Base-by-base conservation (phyloP, 2,797 vertebrate genomes). In the Coracias cyanogaster region DNA sequence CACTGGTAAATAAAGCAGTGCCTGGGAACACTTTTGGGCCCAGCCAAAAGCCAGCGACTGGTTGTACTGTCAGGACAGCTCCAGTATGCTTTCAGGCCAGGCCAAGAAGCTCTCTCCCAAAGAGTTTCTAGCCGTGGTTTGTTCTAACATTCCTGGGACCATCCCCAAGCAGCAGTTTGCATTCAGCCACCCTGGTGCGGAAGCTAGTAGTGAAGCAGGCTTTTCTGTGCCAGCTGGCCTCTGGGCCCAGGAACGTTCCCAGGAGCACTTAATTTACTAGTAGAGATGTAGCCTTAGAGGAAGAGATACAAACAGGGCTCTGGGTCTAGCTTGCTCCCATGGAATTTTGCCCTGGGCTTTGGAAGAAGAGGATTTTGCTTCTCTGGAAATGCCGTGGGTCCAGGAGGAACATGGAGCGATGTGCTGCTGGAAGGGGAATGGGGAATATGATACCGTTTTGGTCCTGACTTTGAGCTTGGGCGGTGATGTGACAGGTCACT, bases 211-310 rank as follows among this genome's bases (percentile, higher is more conserved):
- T 13, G 77, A 74, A 82, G 90, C 72, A 77, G 71, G 69, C 43
- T 96, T 51, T 88, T 51, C 95, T 57, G 16, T 93, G 94, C 88
- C 93, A 95, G 88, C 90, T 92, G 90, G 90, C 92, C 69, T 86
- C 92, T 1, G 0, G 93, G 86, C 73, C 93, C 80, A 92, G 86
- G 90, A 94, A 81, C 84, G 88, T 95, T 96, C 90, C 91, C 90
- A 92, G 90, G 89, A 41, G 3, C 83, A 69, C 81, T 86, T 89
- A 39, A 89, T 94, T 93, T 93, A 61, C 86, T 76, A n/a, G 61
- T 25, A 54, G 89, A 90, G 80, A 71, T 24, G 66, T 54, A 86
- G 79, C 87, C 87, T 67, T 83, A 71, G 85, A 96, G 87, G 57
- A 94, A 39, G 57, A 94, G 85, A 35, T 71, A 84, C 26, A 70